Evolutionary conservation across 1,140 invertebrate genomes (phyloP).

Genomic region (Gryllus bimaculatus): DNA sequence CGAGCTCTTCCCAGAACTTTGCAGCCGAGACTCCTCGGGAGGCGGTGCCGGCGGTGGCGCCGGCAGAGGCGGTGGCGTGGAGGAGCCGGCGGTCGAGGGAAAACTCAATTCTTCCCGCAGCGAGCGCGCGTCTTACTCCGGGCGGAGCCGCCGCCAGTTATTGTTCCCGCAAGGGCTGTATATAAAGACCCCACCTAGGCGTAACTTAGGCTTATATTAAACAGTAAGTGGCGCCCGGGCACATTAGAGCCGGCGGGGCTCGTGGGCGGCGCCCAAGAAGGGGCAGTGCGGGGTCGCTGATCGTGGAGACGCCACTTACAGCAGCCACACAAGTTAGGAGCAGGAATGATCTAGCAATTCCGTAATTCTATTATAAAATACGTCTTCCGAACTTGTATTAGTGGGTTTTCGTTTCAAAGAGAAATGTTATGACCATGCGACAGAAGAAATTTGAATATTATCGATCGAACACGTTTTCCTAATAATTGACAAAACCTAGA

Average conservation of each 20-base stretch:
- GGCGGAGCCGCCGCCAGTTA: background rate
- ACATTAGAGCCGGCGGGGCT: background rate
- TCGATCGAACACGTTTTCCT: too few relatives aligned
- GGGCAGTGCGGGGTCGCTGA: too few relatives aligned
- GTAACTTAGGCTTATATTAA: slow-evolving; percentile 5
- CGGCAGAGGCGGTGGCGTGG: background rate
- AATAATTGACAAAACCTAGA: too few relatives aligned
- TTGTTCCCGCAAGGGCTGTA: background rate
- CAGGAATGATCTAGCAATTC: too few relatives aligned
- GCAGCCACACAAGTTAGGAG: background rate
- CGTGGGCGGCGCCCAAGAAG: too few relatives aligned
- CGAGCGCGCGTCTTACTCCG: background rate
- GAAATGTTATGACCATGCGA: too few relatives aligned
- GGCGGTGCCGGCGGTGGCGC: too few relatives aligned
- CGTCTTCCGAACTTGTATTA: too few relatives aligned
- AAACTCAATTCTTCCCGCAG: background rate
- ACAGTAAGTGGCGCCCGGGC: background rate
- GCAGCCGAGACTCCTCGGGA: background rate
- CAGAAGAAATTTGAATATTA: too few relatives aligned
- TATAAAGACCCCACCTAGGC: background rate
- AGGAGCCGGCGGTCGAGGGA: background rate
- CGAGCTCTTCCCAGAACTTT: background rate
- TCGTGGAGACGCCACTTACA: background rate
- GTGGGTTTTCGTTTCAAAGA: too few relatives aligned
- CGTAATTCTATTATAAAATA: too few relatives aligned